Percentiles rank a stretch among this genome's conserved stretches.
phyloP scores from a whole-genome alignment of 2,888 invertebrate genomes.

The Hipparchia sbordonii region DNA sequence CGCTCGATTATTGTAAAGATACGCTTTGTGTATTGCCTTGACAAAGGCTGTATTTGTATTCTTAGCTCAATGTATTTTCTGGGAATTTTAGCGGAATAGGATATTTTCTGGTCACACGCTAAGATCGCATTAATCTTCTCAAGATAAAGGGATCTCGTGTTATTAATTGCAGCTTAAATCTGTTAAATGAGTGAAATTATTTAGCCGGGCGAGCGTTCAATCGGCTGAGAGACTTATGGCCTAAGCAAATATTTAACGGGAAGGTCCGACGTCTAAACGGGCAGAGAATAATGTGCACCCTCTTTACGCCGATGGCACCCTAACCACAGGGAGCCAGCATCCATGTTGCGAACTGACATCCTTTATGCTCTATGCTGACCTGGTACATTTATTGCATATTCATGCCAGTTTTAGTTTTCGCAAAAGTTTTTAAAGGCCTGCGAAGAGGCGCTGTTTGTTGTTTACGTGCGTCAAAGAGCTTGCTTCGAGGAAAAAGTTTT shows the following conservation, averaged over 20 bases:
- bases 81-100: neutral
- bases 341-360: conserved; percentile 69
- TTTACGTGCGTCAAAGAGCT: neutral
- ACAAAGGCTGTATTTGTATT: neutral
- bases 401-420: conserved; percentile 66
- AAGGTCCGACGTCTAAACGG: conserved; percentile 16
- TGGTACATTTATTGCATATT: conserved; percentile 82
- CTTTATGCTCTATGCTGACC: conserved; percentile 60
- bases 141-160: conserved; percentile 14
- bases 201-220: conserved; percentile 29
- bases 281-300: conserved; percentile 36
- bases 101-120: conserved; percentile 1
- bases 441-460: neutral
- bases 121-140: conserved; percentile 3
- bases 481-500: neutral
- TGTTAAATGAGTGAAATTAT: conserved; percentile 30
- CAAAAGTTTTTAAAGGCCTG: conserved; percentile 49
- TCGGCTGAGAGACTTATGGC: conserved; percentile 30
- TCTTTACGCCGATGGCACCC: conserved; percentile 48
- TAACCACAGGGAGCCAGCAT: conserved; percentile 72
- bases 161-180: conserved; percentile 31
- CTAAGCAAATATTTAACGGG: conserved; percentile 39
- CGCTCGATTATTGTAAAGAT: neutral
- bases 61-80: neutral
- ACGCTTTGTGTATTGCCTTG: neutral